These are phyloP conservation scores for Hybos culiciformis DNA, from an alignment of 2,888 invertebrate species.

Conservation along the genomic window DNA sequence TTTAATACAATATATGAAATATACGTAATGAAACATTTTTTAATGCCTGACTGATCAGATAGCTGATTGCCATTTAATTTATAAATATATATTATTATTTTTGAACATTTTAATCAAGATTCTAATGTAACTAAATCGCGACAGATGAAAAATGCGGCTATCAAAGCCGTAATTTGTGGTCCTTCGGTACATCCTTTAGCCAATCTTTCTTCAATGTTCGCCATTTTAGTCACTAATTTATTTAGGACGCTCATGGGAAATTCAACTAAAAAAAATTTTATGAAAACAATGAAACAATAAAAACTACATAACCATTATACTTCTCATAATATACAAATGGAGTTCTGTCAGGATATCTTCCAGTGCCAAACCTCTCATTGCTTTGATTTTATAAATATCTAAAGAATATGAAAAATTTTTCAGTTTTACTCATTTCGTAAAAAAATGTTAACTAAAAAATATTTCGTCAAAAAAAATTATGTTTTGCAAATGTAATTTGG, in stretches of 20 bases:
- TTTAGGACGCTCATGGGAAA: conserved; percentile 68
- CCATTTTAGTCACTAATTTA: conserved; percentile 69
- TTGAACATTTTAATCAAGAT: conserved; percentile 7
- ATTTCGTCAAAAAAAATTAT: background rate
- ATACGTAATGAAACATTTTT: no score
- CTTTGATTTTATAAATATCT: conserved; percentile 73
- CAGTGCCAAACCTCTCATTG: conserved; percentile 80
- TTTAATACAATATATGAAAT: no score
- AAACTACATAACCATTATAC: conserved; percentile 43
- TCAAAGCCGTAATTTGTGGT: conserved; percentile 75
- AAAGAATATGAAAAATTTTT: conserved; percentile 13
- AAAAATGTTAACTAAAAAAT: conserved; percentile 1
- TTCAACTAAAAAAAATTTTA: conserved; percentile 52
- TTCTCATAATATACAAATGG: conserved; percentile 72
- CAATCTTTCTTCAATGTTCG: conserved; percentile 77
- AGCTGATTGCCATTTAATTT: no score
- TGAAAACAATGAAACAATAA: conserved; percentile 9
- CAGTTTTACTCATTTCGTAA: no score
- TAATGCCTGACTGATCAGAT: no score
- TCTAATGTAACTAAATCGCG: conserved; percentile 41
- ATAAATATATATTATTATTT: no score
- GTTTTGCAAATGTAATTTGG: background rate
- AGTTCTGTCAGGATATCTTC: conserved; percentile 88
- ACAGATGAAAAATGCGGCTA: conserved; percentile 74
- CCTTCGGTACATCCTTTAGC: conserved; percentile 79